phyloP scores from a whole-genome alignment of 2,113 vertebrate species.

The Acanthochromis polyacanthus region DNA sequence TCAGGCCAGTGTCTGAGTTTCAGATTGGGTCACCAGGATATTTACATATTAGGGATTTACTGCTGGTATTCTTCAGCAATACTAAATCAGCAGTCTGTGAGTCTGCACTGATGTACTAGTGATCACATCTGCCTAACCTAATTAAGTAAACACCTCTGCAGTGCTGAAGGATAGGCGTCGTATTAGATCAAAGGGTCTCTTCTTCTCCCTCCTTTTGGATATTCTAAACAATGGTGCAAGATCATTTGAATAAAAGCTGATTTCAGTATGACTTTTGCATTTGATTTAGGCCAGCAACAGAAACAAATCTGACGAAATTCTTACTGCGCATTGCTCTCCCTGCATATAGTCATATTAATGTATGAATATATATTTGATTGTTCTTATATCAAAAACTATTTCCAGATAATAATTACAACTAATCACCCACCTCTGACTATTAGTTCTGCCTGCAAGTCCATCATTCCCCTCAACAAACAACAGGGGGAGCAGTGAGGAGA shows the following conservation, averaged over 20 bases:
- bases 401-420: conserved; percentile 39
- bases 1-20: conserved; percentile 53
- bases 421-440: background rate
- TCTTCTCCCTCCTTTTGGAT: conserved; percentile 31
- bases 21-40: conserved; percentile 65
- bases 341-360: conserved; percentile 38
- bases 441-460: conserved; percentile 3
- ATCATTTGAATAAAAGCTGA: conserved; percentile 57
- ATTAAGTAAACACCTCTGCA: conserved; percentile 70
- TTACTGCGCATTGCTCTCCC: conserved; percentile 47
- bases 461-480: conserved; percentile 63
- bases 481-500: conserved; percentile 60
- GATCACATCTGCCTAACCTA: conserved; percentile 48
- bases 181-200: conserved; percentile 64
- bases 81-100: conserved; percentile 40
- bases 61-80: conserved; percentile 50
- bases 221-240: conserved; percentile 38
- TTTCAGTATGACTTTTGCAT: conserved; percentile 42
- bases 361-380: conserved; percentile 31
- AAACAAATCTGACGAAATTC: conserved; percentile 56
- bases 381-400: conserved; percentile 37
- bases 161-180: conserved; percentile 48
- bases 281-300: conserved; percentile 51
- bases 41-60: conserved; percentile 65
- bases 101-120: conserved; percentile 49